A percentile compares a stretch with the other conserved stretches of the same genome.
Evolutionary conservation across 2,797 vertebrate species (phyloP).

Genomic region (Kryptopterus vitreolus): DNA sequence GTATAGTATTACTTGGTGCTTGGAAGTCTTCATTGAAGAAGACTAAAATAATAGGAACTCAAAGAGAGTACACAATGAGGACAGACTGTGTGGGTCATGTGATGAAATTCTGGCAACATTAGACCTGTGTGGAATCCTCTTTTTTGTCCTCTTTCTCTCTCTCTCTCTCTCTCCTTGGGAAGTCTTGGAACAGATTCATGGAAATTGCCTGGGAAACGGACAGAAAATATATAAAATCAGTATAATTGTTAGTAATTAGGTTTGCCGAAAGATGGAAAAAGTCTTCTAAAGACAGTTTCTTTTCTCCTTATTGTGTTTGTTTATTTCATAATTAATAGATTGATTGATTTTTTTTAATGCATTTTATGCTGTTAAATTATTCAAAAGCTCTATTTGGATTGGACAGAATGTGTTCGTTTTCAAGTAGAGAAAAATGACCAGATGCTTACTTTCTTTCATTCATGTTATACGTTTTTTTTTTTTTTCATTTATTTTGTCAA

Average conservation of each 20-base stretch:
- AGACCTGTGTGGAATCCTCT: not conserved
- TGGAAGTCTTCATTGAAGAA: not conserved
- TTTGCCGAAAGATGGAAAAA: too few species aligned
- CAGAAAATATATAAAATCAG: not conserved
- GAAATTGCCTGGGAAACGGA: not conserved
- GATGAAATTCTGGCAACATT: not conserved
- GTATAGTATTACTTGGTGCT: slow-evolving; percentile 20
- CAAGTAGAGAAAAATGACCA: not conserved
- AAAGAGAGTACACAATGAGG: not conserved
- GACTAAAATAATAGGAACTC: not conserved
- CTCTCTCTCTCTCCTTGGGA: not conserved
- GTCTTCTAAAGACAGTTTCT: too few species aligned
- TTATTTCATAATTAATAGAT: not conserved
- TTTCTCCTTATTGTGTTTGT: too few species aligned
- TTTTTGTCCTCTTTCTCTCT: too few species aligned
- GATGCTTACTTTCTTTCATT: not conserved
- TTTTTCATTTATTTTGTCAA: not conserved
- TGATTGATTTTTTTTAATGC: not conserved
- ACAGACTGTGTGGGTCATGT: not conserved
- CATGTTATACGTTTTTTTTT: too few species aligned
- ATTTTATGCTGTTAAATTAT: not conserved
- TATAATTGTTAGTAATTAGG: not conserved
- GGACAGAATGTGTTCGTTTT: not conserved
- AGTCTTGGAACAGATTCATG: not conserved
- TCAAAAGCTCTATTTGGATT: not conserved